phyloP scores from a whole-genome alignment of 37 sponge, comb jelly and placozoan species.

The Cladorhizidae sp. region DNA sequence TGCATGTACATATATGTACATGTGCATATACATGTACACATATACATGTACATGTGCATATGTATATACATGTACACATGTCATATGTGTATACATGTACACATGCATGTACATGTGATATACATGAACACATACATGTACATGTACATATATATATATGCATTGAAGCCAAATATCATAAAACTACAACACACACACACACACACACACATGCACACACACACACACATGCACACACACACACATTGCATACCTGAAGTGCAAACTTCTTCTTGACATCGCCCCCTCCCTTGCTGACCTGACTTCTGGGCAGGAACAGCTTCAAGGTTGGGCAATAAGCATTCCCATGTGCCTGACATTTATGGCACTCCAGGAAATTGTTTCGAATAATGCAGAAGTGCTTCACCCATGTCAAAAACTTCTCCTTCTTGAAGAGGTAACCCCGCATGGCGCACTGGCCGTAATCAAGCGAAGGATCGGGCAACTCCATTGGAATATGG shows the following conservation, averaged over 20 bases:
- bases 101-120: too few relatives aligned
- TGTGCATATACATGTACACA: too few relatives aligned
- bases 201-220: too few relatives aligned
- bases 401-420: slow-evolving; percentile 54
- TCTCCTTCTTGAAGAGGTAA: slow-evolving; percentile 48
- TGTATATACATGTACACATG: too few relatives aligned
- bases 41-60: too few relatives aligned
- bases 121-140: too few relatives aligned
- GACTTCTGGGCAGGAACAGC: slow-evolving; percentile 60
- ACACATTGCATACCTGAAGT: slow-evolving; percentile 13
- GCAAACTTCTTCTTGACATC: slow-evolving; percentile 57
- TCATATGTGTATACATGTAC: too few relatives aligned
- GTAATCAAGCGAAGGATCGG: slow-evolving; percentile 25
- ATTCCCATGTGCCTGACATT: slow-evolving; percentile 4
- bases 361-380: slow-evolving; percentile 68
- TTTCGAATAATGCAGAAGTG: slow-evolving; percentile 59
- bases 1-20: too few relatives aligned
- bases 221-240: too few relatives aligned
- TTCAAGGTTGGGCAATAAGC: slow-evolving; percentile 25
- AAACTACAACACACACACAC: too few relatives aligned
- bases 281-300: slow-evolving; percentile 14
- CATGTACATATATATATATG: too few relatives aligned
- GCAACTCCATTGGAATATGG: not conserved
- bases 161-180: too few relatives aligned
- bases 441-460: slow-evolving; percentile 46